Percentiles rank a stretch among this genome's conserved stretches.
These are phyloP conservation scores for Platysteira castanea DNA, from an alignment of 2,113 vertebrate genomes.

Conservation along the genomic window DNA sequence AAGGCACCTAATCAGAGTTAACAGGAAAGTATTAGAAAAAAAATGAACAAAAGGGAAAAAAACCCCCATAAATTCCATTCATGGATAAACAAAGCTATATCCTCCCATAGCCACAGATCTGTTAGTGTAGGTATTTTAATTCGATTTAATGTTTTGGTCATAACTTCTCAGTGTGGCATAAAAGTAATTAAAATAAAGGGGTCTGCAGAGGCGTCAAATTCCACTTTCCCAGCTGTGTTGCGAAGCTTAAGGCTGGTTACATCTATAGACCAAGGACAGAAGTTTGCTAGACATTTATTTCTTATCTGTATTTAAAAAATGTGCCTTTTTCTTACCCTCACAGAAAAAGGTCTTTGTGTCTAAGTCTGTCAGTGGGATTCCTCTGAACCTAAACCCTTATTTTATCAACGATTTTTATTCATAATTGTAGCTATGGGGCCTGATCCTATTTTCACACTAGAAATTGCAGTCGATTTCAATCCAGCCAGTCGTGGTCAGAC, in stretches of 20 bases:
- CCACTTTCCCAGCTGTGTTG: background rate
- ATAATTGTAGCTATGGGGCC: background rate
- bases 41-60: background rate
- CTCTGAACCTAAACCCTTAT: background rate
- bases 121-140: background rate
- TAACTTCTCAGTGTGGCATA: background rate
- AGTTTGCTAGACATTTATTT: background rate
- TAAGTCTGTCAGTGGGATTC: background rate
- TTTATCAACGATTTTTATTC: background rate
- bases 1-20: background rate
- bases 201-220: background rate
- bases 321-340: background rate
- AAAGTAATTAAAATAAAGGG: background rate
- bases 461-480: constrained; percentile 24
- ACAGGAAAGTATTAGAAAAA: background rate
- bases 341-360: background rate
- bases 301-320: background rate
- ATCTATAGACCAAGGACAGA: background rate
- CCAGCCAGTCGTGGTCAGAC: background rate
- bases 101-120: background rate
- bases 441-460: constrained; percentile 1
- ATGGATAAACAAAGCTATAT: background rate
- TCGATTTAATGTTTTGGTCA: background rate
- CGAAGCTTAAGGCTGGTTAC: background rate
- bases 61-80: fast-evolving